Evolutionary conservation across 1,140 invertebrate species (phyloP), one percentile per base, ranked within the genome.

Genomic region (Ceratina australensis): DNA sequence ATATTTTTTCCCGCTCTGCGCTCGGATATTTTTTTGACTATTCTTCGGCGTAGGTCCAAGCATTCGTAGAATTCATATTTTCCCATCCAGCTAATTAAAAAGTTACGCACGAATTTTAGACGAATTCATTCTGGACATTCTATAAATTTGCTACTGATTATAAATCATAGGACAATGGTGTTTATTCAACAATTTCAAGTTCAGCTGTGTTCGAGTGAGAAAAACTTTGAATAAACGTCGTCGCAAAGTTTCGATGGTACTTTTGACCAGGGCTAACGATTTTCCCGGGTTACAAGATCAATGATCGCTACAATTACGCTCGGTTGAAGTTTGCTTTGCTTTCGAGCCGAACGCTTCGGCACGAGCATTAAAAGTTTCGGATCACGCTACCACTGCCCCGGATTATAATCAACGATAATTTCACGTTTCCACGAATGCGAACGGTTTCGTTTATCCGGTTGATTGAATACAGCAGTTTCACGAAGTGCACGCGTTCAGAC

Each of bases 371-470:
- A 84, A 84, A 84, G 82, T 84, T 84, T 76, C 52, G 57, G 13
- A 71, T 75, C 82, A 84, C 82, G 82, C 82, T 63, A 84, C 16
- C 56, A 18, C 50, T 63, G 16, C 56, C 65, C 50, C 60, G 77
- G 77, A 83, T 83, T 74, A 83, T 82, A 82, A 84, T 79, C 78
- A 47, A 54, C 65, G 80, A 82, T 83, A 82, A 82, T 82, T 73
- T 72, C 75, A 82, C 80, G 69, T 78, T 79, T 83, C 60, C 80
- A 52, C 64, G 81, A 82, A 74, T 79, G 50, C 74, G 47, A 56
- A 64, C 56, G 61, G 69, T 63, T 71, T 59, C 33, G 71, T 79
- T 71, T 66, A 60, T 60, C 33, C 68, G 47, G 26, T 12, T 49
- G 76, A 78, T 72, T 59, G 69, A 78, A 72, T 59, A 28, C 69